Evolutionary conservation across 2,888 invertebrate genomes (phyloP).

Genomic region (Diaperis boleti): DNA sequence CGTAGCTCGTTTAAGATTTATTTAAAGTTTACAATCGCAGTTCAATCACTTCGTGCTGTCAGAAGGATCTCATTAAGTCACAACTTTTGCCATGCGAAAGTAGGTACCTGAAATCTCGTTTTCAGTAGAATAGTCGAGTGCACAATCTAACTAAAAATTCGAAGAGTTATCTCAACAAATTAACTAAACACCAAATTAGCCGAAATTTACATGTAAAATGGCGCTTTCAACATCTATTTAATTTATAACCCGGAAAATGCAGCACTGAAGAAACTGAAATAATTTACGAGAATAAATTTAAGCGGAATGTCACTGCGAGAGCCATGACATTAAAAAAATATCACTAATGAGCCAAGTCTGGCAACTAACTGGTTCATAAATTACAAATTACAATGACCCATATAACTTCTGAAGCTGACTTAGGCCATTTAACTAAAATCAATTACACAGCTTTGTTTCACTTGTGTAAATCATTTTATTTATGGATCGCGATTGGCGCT

Average conservation of each 20-base stretch:
- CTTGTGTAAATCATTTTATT: constrained; percentile 25
- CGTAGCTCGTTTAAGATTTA: no score
- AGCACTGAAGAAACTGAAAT: constrained; percentile 44
- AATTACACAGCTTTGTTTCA: constrained; percentile 39
- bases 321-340: constrained; percentile 51
- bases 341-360: constrained; percentile 55
- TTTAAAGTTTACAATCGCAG: no score
- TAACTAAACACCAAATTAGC: constrained; percentile 33
- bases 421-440: constrained; percentile 43
- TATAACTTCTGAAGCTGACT: constrained; percentile 48
- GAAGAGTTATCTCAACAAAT: no score
- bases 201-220: constrained; percentile 38
- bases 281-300: constrained; percentile 52
- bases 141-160: no score
- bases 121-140: no score
- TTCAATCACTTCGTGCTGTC: no score
- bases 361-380: constrained; percentile 54
- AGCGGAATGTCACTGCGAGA: constrained; percentile 49
- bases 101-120: no score
- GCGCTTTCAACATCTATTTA: constrained; percentile 39
- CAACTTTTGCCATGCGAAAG: no score
- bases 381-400: constrained; percentile 56
- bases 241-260: constrained; percentile 54
- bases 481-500: constrained; percentile 3
- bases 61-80: no score